Evolutionary conservation across 2,113 vertebrate species (phyloP), one percentile per base, ranked within the genome.

Genomic region (Dermatemys mawii): DNA sequence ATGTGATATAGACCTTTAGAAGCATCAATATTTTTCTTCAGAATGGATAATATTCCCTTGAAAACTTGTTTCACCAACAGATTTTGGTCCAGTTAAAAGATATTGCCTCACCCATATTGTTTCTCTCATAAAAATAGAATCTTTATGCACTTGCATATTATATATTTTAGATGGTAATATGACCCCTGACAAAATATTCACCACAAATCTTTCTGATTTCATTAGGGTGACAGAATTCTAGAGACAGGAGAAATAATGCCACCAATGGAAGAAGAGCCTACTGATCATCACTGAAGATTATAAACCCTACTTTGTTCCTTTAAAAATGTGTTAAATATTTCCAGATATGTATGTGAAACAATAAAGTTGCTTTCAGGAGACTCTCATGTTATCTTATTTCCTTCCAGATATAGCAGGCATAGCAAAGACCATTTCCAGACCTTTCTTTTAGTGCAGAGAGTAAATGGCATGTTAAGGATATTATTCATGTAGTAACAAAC

Each of bases 231-330:
- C 96, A 98, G 53, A 78, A 97, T 99, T 95, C 32, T 98, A 97
- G 99, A 99, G 96, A 99, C 99, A 2, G 98, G 98, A 35, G 98
- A 99, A 97, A 97, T 98, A 95, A 79, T 99, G 96, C 98, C 98
- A 90, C 97, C 97, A 88, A 95, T 99, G 60, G 98, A 98, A 48
- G 96, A 98, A 84, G 83, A 95, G 81, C 98, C 98, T 57, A 97
- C 98, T 76, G 91, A 96, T 53, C 99, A 99, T 97, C 98, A 99
- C 57, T 99, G 96, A 97, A 94, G 57, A 73, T 57, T 89, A 60
- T 88, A 44, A 86, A n/a, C 81, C 53, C 16, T 57, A 90, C 92
- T 70, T 92, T 95, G 35, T 91, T 89, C 81, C 51, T 89, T 13
- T 19, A 76, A 78, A 83, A 87, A 49, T 86, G 27, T 82, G 83